phyloP scores from a whole-genome alignment of 92 coral and sea anemone genomes.

The Metridium senile region DNA sequence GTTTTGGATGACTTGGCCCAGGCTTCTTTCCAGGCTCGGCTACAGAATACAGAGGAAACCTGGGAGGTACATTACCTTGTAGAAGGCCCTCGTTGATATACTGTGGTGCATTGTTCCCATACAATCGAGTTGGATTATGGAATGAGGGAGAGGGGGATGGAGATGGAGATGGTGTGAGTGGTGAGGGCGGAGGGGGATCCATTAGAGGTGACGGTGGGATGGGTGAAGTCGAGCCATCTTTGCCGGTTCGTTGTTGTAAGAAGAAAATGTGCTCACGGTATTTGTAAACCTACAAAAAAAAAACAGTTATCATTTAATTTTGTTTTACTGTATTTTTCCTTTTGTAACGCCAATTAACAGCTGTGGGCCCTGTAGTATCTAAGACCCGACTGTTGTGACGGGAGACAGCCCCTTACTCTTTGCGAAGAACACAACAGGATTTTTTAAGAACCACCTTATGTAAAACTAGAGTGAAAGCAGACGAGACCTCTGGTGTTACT shows the following conservation, averaged over 20 bases:
- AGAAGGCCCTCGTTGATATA: conserved; percentile 87
- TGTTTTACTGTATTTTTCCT: no score
- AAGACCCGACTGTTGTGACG: no score
- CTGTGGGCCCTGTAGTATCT: no score
- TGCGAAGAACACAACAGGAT: no score
- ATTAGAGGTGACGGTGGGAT: conserved; percentile 69
- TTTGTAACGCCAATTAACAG: no score
- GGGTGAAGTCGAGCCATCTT: conserved; percentile 58
- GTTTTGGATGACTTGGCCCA: conserved; percentile 27
- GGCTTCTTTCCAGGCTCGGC: conserved; percentile 62
- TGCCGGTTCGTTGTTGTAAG: conserved; percentile 87
- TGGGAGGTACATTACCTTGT: conserved; percentile 62
- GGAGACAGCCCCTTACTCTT: no score
- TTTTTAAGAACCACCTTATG: no score
- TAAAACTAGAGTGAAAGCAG: no score
- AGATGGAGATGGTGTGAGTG: conserved; percentile 48
- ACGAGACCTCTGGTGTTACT: no score
- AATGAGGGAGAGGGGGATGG: conserved; percentile 47
- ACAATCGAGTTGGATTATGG: conserved; percentile 74
- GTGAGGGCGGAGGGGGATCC: conserved; percentile 45
- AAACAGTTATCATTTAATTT: no score
- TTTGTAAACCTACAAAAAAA: conserved; percentile 77
- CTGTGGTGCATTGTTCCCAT: conserved; percentile 94
- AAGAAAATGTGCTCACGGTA: conserved; percentile 95
- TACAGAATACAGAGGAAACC: conserved; percentile 63